These are phyloP conservation scores for Amniataba percoides DNA, from an alignment of 2,797 vertebrate species.

Conservation along the genomic window DNA sequence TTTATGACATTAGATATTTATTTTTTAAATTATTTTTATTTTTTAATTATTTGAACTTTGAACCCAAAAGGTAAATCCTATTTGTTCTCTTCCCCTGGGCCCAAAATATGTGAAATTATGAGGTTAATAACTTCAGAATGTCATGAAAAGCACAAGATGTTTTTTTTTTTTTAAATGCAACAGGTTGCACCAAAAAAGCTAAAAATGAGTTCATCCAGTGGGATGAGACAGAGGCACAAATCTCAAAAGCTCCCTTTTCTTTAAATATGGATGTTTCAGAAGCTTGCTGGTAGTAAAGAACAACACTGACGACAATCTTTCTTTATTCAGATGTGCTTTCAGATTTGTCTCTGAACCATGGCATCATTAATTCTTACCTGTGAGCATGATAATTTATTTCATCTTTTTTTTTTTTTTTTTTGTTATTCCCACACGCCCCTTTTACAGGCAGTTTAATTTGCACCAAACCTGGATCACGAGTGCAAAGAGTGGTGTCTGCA, in stretches of 20 bases:
- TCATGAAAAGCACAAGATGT: not conserved
- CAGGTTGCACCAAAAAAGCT: not conserved
- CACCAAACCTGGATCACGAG: slow-evolving; percentile 44
- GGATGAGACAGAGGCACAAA: not conserved
- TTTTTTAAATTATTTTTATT: not conserved
- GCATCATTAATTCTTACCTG: not conserved
- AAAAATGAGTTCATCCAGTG: not conserved
- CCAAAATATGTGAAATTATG: not conserved
- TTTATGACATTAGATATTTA: not conserved
- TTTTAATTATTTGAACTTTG: slow-evolving; percentile 24
- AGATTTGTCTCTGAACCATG: not conserved
- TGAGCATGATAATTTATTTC: not conserved
- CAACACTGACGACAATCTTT: too few relatives aligned
- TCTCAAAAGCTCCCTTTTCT: not conserved
- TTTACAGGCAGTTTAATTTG: slow-evolving; percentile 25
- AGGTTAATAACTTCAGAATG: not conserved
- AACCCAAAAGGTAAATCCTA: not conserved
- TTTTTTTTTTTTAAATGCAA: slow-evolving; percentile 1
- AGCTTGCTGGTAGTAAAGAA: not conserved
- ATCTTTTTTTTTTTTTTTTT: not conserved
- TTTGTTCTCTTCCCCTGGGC: not conserved
- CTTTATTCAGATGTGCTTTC: not conserved
- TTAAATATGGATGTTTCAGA: not conserved
- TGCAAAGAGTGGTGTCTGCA: slow-evolving; percentile 60
- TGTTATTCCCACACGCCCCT: not conserved